A percentile compares a stretch with the other conserved stretches of the same genome.
phyloP scores from a whole-genome alignment of 1,140 invertebrate species.

The Adelges cooleyi region DNA sequence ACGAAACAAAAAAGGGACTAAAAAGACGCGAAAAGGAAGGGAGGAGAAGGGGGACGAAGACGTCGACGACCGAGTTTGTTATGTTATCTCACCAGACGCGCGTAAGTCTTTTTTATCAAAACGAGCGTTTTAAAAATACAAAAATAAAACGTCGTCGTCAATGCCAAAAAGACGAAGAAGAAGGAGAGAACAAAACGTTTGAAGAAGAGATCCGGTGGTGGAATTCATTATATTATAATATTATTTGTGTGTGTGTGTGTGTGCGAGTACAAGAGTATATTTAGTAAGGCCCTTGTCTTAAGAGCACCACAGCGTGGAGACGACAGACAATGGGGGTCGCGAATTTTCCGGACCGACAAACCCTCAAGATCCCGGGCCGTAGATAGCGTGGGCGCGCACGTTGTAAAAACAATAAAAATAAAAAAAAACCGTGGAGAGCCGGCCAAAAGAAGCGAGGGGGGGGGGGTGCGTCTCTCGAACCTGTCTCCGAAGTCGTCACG shows the following conservation, averaged over 20 bases:
- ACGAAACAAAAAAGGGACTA: too few species aligned
- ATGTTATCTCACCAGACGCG: slow-evolving; percentile 15
- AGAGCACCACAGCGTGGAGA: too few species aligned
- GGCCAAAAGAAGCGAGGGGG: too few species aligned
- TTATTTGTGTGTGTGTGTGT: too few species aligned
- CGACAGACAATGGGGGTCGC: slow-evolving; percentile 21
- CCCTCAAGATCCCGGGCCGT: slow-evolving; percentile 19
- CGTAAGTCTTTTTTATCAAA: slow-evolving; percentile 26
- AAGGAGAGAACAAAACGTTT: not conserved
- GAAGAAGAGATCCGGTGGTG: not conserved
- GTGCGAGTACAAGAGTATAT: too few species aligned
- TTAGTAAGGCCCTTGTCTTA: too few species aligned
- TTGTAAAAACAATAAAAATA: slow-evolving; percentile 28
- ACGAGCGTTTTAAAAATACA: slow-evolving; percentile 15
- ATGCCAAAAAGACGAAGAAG: too few species aligned
- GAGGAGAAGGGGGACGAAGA: not conserved
- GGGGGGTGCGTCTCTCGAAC: slow-evolving; percentile 11
- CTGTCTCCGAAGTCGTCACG: slow-evolving; percentile 28
- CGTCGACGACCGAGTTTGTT: slow-evolving; percentile 4
- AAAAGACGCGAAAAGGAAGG: too few species aligned
- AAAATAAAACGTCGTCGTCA: not conserved
- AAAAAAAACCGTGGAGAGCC: too few species aligned
- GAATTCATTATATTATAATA: slow-evolving; percentile 25
- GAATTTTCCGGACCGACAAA: slow-evolving; percentile 28
- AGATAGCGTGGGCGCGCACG: slow-evolving; percentile 8